Evolutionary conservation across 2,797 vertebrate species (phyloP).

Genomic region (Sebastes miniatus): DNA sequence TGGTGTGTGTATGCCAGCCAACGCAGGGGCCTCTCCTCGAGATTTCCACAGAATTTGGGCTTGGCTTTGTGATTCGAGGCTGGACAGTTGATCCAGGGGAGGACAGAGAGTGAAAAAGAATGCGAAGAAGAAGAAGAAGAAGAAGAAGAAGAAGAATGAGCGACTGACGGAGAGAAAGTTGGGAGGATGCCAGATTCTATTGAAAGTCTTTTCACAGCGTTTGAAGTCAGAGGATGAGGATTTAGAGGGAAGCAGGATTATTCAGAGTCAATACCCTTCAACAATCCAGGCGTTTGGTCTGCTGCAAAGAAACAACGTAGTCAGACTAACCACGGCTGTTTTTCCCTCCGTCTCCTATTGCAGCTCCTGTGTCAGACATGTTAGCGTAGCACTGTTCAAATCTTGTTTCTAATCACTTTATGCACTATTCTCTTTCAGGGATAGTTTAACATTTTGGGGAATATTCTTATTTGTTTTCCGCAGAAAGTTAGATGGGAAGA

Average conservation of each 20-base stretch:
- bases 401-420: not conserved
- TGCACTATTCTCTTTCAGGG: not conserved
- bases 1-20: constrained; percentile 3
- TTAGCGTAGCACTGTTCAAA: constrained; percentile 15
- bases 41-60: constrained; percentile 73
- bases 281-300: constrained; percentile 61
- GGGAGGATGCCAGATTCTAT: constrained; percentile 76
- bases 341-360: constrained; percentile 15
- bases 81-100: constrained; percentile 78
- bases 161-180: constrained; percentile 72
- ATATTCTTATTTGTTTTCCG: not conserved
- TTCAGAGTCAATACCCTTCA: constrained; percentile 75
- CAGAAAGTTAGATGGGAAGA: not conserved
- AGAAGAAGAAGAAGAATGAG: constrained; percentile 68
- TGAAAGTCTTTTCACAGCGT: constrained; percentile 72
- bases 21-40: constrained; percentile 65
- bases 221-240: constrained; percentile 80
- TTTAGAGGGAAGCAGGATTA: constrained; percentile 79
- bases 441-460: not conserved
- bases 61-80: constrained; percentile 74
- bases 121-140: constrained; percentile 20
- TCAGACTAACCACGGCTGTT: constrained; percentile 32
- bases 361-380: constrained; percentile 35
- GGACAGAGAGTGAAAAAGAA: constrained; percentile 71
- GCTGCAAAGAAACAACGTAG: constrained; percentile 55